Evolutionary conservation across 2,888 invertebrate species (phyloP), one percentile per base, ranked within the genome.

Genomic region (Tachystola acroxantha): DNA sequence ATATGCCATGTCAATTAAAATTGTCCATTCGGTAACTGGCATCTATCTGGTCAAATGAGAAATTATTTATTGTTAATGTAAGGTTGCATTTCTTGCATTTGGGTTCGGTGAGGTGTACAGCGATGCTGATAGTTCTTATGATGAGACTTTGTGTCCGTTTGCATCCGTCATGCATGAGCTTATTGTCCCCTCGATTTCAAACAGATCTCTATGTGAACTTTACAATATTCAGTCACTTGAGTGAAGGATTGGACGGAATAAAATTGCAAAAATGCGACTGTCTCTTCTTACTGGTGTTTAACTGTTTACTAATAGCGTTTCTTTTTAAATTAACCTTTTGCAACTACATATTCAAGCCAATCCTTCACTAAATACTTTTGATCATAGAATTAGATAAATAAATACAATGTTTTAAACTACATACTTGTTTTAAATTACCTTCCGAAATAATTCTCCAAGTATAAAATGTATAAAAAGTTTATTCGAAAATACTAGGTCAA

Each of bases 1-100:
- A 53, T 62, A 75, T 76, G 82, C 81, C 79, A 81, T 75, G 81
- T 84, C 82, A 85, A 82, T 82, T 82, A 82, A 78, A 79, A 69
- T 77, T 84, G 80, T 82, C 79, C 81, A 75, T 72, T 73, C 64
- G 55, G 60, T 61, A 53, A 60, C 70, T 82, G 81, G 74, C 81
- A 80, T 72, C 53, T 68, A 70, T 80, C 84, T 84, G 82, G 80
- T 82, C 79, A 81, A 57, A 60, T 64, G 50, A 67, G 59, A 75
- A 71, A 76, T 74, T 80, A 79, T 81, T 78, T 81, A 80, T 78
- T 76, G 54, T 69, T 74, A 71, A 65, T 76, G 66, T 80, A 70
- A 70, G 77, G 73, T 72, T 75, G 76, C 74, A 80, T 79, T 77
- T 71, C 53, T 59, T 64, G 72, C 70, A 74, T 77, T 75, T 71